Base-by-base conservation (phyloP, 2,113 vertebrate genomes). In the Micromys minutus region DNA sequence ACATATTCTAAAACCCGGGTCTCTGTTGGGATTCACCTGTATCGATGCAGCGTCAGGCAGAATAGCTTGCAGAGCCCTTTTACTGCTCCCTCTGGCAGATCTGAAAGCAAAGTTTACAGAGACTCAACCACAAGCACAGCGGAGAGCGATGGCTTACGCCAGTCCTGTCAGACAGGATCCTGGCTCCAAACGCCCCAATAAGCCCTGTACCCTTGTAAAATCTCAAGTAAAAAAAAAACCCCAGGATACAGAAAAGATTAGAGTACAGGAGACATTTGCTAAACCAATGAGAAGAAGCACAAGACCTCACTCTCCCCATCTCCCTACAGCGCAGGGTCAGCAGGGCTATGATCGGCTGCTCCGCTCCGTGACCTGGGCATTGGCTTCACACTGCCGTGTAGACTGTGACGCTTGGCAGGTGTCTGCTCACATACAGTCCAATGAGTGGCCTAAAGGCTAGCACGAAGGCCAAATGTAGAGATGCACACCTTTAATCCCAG, bases 21-120 rank as follows among this genome's bases (percentile, higher is more conserved):
- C 29, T 31, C 9, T 59, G 47, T 72, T 10, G 55, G 55, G 85
- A 98, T 97, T 98, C 97, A 99, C 99, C 99, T 98, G 97, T 99
- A 99, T 97, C 99, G 99, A 98, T 99, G 99, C 94, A 99, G 98
- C 15, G 99, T 99, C 95, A 99, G 98, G 98, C 99, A 99, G 98
- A 99, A 99, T 77, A 99, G 98, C 93, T 99, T 99, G 98, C 99
- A 99, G 63, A 99, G 98, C 71, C 99, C 99, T 98, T 99, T 99
- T 92, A 99, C 98, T 36, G 99, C 99, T 65, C 98, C 98, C 97
- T 99, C 99, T 34, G 99, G 99, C 94, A 99, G 98, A 97, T 98
- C 99, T 99, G 98, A 77, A 98, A 98, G 72, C 97, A 94, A 97
- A 69, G 5, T 81, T 96, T 71, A 86, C 31, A 96, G 65, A 36